Base-by-base conservation (phyloP, 1,140 invertebrate species). In the Bombus polaris region DNA sequence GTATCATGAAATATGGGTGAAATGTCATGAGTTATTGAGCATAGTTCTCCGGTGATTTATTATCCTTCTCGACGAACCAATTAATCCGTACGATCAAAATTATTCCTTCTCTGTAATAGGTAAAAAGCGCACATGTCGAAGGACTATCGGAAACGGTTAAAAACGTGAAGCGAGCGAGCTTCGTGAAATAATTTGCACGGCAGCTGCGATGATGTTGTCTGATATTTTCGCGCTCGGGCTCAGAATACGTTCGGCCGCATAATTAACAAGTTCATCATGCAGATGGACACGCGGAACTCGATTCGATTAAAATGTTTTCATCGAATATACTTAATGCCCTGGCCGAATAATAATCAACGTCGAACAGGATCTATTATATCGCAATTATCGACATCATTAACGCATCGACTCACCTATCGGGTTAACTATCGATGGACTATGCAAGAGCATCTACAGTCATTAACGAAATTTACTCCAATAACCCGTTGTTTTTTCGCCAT, bases 301-400 rank as follows among this genome's bases (percentile, higher is more conserved):
- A 62, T 84, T 72, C 76, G 53, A 84, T 79, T 84, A 68, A 84
- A 84, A 84, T 84, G 76, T 80, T 84, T 84, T 79, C 76, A 44
- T 28, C 25, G 32, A 22, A 44, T 68, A 66, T 72, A 47, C 47
- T 84, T 62, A 72, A 84, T 39, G 42, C 32, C 32, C 12, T 15
- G 25, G 8, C 6, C 53, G 32, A 42, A 85, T 80, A 39, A 80
- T 85, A 80, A 85, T 85, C 62, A 80, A 80, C 42, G 28, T 39
- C n/a, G 68, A 37, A n/a, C 53, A 3, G 15, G 3, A 72, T 85
- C 68, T 39, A 80, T 80, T 35, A 39, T 80, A 42, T 18, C 28
- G 15, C 37, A 44, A 80, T 79, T 80, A 85, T 85, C 83, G n/a
- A n/a, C 28, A 57, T 80, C 25, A 39, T 80, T 80, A 85, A 37